Conservation (phyloP, 2,888 invertebrate species). For the Sinotaia quadrata region DNA sequence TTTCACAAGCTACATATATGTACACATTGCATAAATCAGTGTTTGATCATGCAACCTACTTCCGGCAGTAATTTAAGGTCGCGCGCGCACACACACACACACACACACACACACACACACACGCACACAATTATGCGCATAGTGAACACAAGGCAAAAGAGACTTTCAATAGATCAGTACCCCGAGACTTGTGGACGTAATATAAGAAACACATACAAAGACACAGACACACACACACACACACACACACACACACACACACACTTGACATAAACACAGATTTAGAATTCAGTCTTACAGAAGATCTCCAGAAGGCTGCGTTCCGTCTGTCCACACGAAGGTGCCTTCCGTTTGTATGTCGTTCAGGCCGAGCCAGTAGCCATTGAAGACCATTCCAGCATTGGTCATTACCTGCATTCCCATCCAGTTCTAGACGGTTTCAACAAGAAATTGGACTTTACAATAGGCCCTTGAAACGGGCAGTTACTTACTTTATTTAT, state of each 20-base stretch:
- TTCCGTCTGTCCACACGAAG: conserved; percentile 19
- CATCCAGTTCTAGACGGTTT: conserved; percentile 19
- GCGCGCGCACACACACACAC: neutral
- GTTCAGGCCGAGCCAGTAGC: conserved; percentile 54
- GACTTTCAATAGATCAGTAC: too few species aligned
- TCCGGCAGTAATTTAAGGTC: too few species aligned
- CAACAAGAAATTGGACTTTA: too few species aligned
- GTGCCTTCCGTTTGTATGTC: conserved; percentile 30
- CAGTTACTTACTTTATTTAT: too few species aligned
- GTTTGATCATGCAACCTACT: too few species aligned
- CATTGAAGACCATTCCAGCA: neutral
- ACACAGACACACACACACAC: neutral
- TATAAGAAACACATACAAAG: too few species aligned
- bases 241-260: neutral
- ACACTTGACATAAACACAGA: neutral
- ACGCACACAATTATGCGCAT: too few species aligned
- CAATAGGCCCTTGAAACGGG: too few species aligned
- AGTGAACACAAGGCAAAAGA: too few species aligned
- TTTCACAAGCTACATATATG: too few species aligned
- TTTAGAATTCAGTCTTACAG: conserved; percentile 20
- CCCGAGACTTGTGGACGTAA: too few species aligned
- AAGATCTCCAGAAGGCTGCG: neutral
- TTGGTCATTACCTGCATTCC: neutral
- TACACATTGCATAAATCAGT: too few species aligned
- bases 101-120: neutral